phyloP scores from a whole-genome alignment of 1,140 invertebrate genomes.

The Ips typographus region DNA sequence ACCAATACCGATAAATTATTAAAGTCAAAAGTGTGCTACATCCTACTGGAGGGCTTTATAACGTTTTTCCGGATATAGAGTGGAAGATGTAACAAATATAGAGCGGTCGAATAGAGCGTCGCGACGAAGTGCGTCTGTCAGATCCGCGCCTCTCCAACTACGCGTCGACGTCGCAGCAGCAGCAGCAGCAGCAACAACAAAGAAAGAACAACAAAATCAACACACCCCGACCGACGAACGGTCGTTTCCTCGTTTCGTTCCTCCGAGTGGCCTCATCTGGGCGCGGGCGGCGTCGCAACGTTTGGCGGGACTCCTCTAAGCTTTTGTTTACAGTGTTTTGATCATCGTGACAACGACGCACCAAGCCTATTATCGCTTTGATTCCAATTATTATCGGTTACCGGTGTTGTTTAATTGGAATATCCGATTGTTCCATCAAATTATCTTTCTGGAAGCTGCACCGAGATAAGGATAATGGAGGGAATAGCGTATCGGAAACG shows the following conservation, averaged over 20 bases:
- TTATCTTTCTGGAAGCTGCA: neutral
- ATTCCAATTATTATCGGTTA: no score
- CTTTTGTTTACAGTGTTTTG: constrained; percentile 5
- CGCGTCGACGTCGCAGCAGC: constrained; percentile 23
- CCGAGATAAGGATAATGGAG: constrained; percentile 2
- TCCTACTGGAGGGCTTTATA: no score
- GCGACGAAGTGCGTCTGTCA: neutral
- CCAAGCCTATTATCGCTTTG: neutral
- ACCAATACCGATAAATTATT: no score
- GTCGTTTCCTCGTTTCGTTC: constrained; percentile 9
- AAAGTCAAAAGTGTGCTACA: no score
- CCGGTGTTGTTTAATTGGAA: no score
- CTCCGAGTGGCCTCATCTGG: constrained; percentile 9
- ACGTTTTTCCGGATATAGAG: no score
- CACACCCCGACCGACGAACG: constrained; percentile 22
- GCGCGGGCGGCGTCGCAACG: constrained; percentile 1
- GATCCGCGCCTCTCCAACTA: neutral
- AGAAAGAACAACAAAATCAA: constrained; percentile 27
- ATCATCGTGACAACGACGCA: neutral
- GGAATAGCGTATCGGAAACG: constrained; percentile 7
- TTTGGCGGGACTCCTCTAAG: neutral
- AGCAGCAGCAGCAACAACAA: constrained; percentile 16
- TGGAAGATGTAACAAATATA: neutral
- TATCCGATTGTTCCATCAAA: no score
- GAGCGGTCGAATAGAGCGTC: neutral